Evolutionary conservation across 2,888 invertebrate genomes (phyloP), one percentile per base, ranked within the genome.

Genomic region (Megaustenia siamemsis): DNA sequence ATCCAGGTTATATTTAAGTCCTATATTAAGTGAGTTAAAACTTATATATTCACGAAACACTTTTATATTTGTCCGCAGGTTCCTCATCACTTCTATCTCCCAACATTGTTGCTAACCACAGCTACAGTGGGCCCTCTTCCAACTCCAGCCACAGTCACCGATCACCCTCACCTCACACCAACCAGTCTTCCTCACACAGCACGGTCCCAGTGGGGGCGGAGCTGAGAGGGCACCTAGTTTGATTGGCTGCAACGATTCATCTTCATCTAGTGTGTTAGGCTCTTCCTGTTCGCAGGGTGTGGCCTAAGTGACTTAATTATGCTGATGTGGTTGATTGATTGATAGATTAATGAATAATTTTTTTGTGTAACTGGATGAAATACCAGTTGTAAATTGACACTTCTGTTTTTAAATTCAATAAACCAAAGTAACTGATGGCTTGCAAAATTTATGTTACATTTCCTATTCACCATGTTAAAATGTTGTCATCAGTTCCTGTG

Each of bases 141-240:
- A 75, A 71, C n/a, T 71, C 76, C 71, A 83, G 77, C 56, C 40
- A n/a, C 38, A 89, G 87, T 53, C 90, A 90, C 84, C 89, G 90
- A 73, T 90, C 90, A 45, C 90, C 82, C 3, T 63, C 82, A 49
- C 71, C 83, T 28, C 69, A 77, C 45, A 38, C 68, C 68, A 84
- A 86, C 12, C 84, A 87, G n/a, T 85, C 89, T n/a, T 87, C 90
- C 83, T 89, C 82, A 83, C 87, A 86, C 87, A 87, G 82, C 82
- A 87, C 87, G 78, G 85, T 85, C 83, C 87, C 86, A 84, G 88
- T 71, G 53, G 88, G 85, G 38, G 89, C 90, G 60, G 91, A 91
- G 81, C 89, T 91, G 88, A 85, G 90, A 86, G 91, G 91, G 24
- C 90, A 91, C 86, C 88, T 91, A 60, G 91, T 91, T 68, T 91